These are phyloP conservation scores for Galerucella calmariensis DNA, from an alignment of 2,888 invertebrate genomes.

Conservation along the genomic window DNA sequence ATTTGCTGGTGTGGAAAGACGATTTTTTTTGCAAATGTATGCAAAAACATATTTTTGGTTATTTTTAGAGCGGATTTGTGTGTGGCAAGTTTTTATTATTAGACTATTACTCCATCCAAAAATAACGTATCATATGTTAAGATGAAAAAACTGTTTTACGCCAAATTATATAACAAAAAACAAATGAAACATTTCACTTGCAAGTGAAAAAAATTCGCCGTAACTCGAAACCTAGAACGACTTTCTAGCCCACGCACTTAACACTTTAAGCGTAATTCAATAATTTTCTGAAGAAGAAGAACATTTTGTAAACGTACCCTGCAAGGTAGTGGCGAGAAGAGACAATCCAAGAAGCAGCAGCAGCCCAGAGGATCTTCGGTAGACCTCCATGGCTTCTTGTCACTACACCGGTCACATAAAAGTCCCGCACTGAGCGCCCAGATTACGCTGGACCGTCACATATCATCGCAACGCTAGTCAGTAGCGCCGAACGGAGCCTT, in stretches of 20 bases:
- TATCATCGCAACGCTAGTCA: conserved; percentile 59
- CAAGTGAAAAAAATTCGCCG: conserved; percentile 19
- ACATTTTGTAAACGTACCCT: conserved; percentile 65
- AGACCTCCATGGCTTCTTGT: conserved; percentile 69
- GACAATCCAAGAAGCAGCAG: conserved; percentile 68
- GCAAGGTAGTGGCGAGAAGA: conserved; percentile 69
- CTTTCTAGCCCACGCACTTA: conserved; percentile 37
- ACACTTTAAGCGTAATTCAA: conserved; percentile 21
- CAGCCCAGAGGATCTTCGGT: conserved; percentile 68
- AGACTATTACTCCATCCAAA: conserved; percentile 59
- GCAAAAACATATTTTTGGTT: conserved; percentile 40
- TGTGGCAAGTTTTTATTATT: conserved; percentile 57
- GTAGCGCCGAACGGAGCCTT: conserved; percentile 53
- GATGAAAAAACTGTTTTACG: conserved; percentile 52
- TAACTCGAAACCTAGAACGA: conserved; percentile 31
- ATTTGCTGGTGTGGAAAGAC: not conserved
- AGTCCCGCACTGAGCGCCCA: conserved; percentile 64
- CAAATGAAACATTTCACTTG: conserved; percentile 31
- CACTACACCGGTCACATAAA: conserved; percentile 65
- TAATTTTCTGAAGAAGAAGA: conserved; percentile 22
- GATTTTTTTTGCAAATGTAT: conserved; percentile 19
- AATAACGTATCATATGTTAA: conserved; percentile 59
- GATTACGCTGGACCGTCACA: conserved; percentile 60
- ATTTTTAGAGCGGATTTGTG: conserved; percentile 53
- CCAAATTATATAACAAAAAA: conserved; percentile 56